Conservation (phyloP, 2,888 invertebrate species). For the Lutraria lutraria region DNA sequence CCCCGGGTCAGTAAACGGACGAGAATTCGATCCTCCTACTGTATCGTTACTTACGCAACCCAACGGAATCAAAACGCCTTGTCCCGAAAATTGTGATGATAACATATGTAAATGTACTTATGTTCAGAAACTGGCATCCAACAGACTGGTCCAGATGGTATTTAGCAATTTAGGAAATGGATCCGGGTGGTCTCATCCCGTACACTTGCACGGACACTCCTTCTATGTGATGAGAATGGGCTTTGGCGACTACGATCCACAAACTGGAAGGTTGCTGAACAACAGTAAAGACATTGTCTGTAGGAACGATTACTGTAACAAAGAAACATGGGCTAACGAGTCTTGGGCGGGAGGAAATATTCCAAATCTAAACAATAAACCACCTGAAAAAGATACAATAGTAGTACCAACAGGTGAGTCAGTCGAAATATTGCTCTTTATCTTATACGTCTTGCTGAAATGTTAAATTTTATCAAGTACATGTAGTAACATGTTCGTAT, state of each 20-base stretch:
- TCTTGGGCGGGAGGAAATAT: conserved; percentile 51
- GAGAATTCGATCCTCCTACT: conserved; percentile 57
- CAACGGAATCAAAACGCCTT: conserved; percentile 33
- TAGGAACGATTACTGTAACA: conserved; percentile 47
- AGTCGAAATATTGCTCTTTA: conserved; percentile 26
- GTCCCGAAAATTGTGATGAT: conserved; percentile 43
- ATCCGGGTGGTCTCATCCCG: conserved; percentile 75
- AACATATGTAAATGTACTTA: conserved; percentile 73
- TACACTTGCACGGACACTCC: conserved; percentile 80
- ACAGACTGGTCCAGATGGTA: conserved; percentile 28
- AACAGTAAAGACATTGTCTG: conserved; percentile 43
- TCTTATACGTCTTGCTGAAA: too few species aligned
- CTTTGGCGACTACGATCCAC: conserved; percentile 27
- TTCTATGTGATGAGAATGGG: conserved; percentile 74
- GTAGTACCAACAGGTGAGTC: conserved; percentile 66
- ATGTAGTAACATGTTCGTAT: too few species aligned
- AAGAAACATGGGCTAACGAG: conserved; percentile 47
- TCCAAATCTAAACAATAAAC: conserved; percentile 59
- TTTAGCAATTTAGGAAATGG: conserved; percentile 65
- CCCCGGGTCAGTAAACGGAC: conserved; percentile 73
- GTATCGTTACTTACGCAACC: conserved; percentile 61
- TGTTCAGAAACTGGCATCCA: conserved; percentile 45
- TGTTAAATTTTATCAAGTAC: too few species aligned
- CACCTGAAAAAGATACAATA: conserved; percentile 71
- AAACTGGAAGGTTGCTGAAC: not conserved